A percentile compares a stretch with the other conserved stretches of the same genome.
phyloP scores from a whole-genome alignment of 2,113 vertebrate genomes.

The Drymodes brunneopygia region DNA sequence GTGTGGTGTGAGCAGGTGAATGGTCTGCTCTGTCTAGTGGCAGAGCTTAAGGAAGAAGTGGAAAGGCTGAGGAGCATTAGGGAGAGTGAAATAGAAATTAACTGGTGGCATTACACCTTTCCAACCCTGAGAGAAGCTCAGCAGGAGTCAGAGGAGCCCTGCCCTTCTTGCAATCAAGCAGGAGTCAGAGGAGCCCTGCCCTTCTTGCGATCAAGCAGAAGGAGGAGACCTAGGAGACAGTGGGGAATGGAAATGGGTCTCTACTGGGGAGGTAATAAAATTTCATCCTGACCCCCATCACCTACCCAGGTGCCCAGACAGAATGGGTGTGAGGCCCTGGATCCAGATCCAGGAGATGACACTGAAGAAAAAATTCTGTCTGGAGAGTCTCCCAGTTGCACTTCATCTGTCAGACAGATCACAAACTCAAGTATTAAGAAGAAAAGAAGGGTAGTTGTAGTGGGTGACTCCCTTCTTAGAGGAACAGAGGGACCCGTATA shows the following conservation, averaged over 20 bases:
- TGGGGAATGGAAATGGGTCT: not conserved
- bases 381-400: not conserved
- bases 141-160: not conserved
- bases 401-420: not conserved
- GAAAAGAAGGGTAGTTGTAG: not conserved
- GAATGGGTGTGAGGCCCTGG: not conserved
- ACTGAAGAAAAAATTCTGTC: not conserved
- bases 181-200: not conserved
- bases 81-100: not conserved
- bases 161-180: no score
- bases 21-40: not conserved
- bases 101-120: not conserved
- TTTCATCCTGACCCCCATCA: not conserved
- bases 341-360: not conserved
- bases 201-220: not conserved
- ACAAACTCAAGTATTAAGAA: not conserved
- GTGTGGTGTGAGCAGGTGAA: not conserved
- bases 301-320: not conserved
- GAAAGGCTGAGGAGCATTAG: not conserved
- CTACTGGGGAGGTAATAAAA: not conserved
- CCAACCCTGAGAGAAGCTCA: not conserved
- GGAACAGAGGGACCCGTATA: not conserved
- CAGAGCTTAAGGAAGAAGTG: not conserved
- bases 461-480: not conserved
- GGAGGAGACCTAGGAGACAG: no score